Evolutionary conservation across 2,888 invertebrate genomes (phyloP), one percentile per base, ranked within the genome.

Genomic region (Bellardia pandia): DNA sequence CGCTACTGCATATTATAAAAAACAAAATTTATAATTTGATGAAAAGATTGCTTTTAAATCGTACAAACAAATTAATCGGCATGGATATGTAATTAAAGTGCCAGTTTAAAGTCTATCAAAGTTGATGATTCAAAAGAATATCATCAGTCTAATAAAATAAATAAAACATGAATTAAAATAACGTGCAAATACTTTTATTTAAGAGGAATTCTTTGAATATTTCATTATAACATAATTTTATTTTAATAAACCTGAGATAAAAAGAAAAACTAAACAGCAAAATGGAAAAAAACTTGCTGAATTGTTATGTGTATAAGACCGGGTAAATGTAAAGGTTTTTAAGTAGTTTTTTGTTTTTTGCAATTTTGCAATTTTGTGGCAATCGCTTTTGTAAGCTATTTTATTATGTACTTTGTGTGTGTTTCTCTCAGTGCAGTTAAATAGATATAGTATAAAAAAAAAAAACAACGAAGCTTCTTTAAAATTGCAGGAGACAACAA

Each of bases 401-500:
- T 42, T 72, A 14, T 37, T n/a, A 5, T 37, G 37, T 37, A 37
- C 37, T 4, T 11, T 33, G 8, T 14, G 4, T 42, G 13, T 79
- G 45, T 77, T 86, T 76, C 75, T 78, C 79, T 68, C 77, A 74
- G 82, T 78, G 79, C 78, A 80, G 48, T 78, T 71, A 58, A 77
- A 56, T 5, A 37, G 4, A 58, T 45, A 23, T 23, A 23, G 23
- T 23, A 6, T 3, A 62, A 72, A 56, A 23, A 48, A n/a, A 45
- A 16, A 30, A 6, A 3, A 23, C 2, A 68, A 16, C 23, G 40
- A 71, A 45, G 56, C 42, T 60, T 9, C 74, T 85, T 76, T 66
- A 11, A 85, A 78, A 68, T 66, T 82, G 68, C 80, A 69, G 48
- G 53, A 86, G 86, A 75, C 77, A 88, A 82, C 88, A 87, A 89